Percentiles rank a stretch among this genome's conserved stretches.
These are phyloP conservation scores for Dendrolimus houi DNA, from an alignment of 2,888 invertebrate genomes.

Conservation along the genomic window DNA sequence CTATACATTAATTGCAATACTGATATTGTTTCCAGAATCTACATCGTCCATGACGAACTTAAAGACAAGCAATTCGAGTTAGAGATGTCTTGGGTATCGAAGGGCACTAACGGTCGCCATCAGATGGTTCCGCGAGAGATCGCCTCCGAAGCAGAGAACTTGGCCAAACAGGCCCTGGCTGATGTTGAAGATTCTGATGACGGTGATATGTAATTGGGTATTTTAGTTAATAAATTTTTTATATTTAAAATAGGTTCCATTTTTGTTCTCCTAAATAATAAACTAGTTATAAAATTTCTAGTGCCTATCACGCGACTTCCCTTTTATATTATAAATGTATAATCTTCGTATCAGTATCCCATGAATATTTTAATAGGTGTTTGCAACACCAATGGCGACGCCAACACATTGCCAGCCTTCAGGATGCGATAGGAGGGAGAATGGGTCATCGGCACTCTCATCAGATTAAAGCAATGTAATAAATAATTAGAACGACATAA, in stretches of 20 bases:
- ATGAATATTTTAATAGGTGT: too few species aligned
- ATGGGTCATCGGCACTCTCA: too few species aligned
- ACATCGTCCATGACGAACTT: slow-evolving; percentile 93
- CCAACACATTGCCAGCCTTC: too few species aligned
- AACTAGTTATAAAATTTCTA: too few species aligned
- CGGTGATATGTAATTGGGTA: slow-evolving; percentile 79
- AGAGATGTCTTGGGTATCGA: slow-evolving; percentile 96
- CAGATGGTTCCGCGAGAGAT: slow-evolving; percentile 86
- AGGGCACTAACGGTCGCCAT: slow-evolving; percentile 86
- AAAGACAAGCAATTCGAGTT: slow-evolving; percentile 97
- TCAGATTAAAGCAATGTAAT: too few species aligned
- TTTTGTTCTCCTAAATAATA: slow-evolving; percentile 8
- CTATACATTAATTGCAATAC: too few species aligned
- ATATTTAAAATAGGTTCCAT: slow-evolving; percentile 23
- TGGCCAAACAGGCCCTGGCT: slow-evolving; percentile 90
- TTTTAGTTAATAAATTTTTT: slow-evolving; percentile 50
- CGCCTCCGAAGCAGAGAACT: slow-evolving; percentile 89
- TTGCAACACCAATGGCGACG: too few species aligned
- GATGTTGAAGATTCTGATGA: slow-evolving; percentile 92
- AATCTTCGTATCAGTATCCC: too few species aligned
- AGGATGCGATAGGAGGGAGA: too few species aligned
- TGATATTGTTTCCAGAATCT: slow-evolving; percentile 78
- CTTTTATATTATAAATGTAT: too few species aligned
- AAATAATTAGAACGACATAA: too few species aligned
- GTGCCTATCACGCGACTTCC: too few species aligned